These are phyloP conservation scores for Holacanthus passer DNA, from an alignment of 2,113 vertebrate species.

Conservation along the genomic window DNA sequence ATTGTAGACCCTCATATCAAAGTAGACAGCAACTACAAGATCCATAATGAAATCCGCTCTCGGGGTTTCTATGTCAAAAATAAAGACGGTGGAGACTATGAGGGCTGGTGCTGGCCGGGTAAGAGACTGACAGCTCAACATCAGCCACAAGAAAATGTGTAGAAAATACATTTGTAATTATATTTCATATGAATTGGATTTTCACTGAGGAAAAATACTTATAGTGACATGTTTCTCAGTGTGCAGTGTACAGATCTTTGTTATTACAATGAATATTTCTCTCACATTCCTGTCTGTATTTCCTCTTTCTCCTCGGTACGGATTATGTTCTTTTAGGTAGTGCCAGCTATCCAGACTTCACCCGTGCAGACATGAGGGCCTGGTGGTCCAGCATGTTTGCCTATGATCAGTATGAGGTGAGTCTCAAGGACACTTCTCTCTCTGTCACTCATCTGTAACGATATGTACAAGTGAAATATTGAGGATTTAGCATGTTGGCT, in stretches of 20 bases:
- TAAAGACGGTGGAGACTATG: constrained; percentile 92
- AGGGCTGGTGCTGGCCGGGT: constrained; percentile 98
- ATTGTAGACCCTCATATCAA: constrained; percentile 97
- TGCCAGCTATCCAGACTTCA: constrained; percentile 92
- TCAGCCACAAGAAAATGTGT: background rate
- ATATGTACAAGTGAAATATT: background rate
- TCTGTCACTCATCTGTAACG: background rate
- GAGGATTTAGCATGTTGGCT: background rate
- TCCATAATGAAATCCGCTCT: constrained; percentile 89
- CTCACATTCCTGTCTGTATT: background rate
- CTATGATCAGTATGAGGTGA: constrained; percentile 92
- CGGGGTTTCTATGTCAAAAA: constrained; percentile 89
- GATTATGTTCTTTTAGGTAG: constrained; percentile 81
- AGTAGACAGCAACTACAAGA: constrained; percentile 89
- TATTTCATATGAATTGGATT: background rate
- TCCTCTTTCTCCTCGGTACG: background rate
- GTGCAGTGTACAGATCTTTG: background rate
- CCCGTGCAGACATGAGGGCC: constrained; percentile 86
- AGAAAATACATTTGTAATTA: background rate
- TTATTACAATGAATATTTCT: background rate
- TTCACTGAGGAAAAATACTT: background rate
- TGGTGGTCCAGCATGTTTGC: constrained; percentile 94
- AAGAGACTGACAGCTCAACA: constrained; percentile 33
- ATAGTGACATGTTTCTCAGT: background rate
- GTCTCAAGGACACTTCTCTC: background rate